These are phyloP conservation scores for Neoarius graeffei DNA, from an alignment of 2,113 vertebrate genomes.

Conservation along the genomic window DNA sequence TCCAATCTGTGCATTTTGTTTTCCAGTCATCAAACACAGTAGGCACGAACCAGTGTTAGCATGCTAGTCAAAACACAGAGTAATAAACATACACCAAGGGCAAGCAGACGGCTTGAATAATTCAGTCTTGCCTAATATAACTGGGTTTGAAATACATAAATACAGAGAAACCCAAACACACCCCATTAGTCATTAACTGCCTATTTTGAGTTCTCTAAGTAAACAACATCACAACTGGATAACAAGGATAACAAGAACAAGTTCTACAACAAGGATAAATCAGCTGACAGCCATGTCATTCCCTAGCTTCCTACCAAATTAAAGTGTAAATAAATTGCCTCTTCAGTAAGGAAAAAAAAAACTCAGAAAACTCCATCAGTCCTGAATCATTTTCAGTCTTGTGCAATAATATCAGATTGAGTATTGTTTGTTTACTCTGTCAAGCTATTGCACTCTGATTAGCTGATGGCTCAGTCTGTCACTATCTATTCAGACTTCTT, in stretches of 20 bases:
- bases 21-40: not conserved
- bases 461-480: not conserved
- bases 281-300: not conserved
- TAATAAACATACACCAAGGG: not conserved
- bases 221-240: not conserved
- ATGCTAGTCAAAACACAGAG: not conserved
- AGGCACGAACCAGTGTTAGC: not conserved
- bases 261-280: not conserved
- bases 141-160: not conserved
- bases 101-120: not conserved
- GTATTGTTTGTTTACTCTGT: not conserved
- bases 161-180: not conserved
- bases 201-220: not conserved
- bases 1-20: not conserved
- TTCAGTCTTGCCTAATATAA: not conserved
- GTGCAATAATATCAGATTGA: not conserved
- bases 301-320: not conserved
- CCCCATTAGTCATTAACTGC: not conserved
- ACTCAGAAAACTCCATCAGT: not conserved
- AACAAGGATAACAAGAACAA: not conserved
- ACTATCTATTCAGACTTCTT: not conserved
- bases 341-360: not conserved
- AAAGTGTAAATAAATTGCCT: not conserved
- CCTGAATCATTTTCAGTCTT: not conserved
- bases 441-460: not conserved